phyloP scores from a whole-genome alignment of 2,113 vertebrate genomes.

The Neomonachus schauinslandi region DNA sequence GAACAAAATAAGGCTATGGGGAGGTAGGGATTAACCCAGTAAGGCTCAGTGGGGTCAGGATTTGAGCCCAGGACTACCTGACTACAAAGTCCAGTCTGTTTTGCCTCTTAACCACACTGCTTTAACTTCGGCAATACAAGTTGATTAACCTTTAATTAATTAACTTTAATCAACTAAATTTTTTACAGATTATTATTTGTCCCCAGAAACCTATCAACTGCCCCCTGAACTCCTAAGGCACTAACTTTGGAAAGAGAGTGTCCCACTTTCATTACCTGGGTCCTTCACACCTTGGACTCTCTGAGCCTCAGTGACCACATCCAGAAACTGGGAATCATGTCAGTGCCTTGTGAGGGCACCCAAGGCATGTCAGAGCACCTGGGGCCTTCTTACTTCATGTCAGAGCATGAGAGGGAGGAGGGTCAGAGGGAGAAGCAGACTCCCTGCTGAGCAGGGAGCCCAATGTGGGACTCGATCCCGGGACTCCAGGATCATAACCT shows the following conservation, averaged over 20 bases:
- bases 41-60: neutral
- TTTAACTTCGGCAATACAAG: neutral
- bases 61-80: neutral
- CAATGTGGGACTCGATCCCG: too few relatives aligned
- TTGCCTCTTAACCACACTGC: neutral
- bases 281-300: neutral
- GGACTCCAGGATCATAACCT: too few relatives aligned
- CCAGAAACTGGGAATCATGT: neutral
- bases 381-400: neutral
- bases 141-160: neutral
- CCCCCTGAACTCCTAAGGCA: neutral
- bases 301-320: neutral
- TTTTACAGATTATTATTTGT: neutral
- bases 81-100: neutral
- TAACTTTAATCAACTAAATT: slow-evolving; percentile 37
- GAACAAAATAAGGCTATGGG: neutral
- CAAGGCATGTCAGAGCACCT: neutral
- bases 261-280: neutral
- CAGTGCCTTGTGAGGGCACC: neutral
- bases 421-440: too few relatives aligned
- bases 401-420: too few relatives aligned
- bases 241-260: neutral
- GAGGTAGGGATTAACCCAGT: neutral
- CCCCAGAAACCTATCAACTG: neutral
- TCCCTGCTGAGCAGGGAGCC: too few relatives aligned